A percentile compares a stretch with the other conserved stretches of the same genome.
Evolutionary conservation across 92 coral and sea anemone species (phyloP).

Genomic region (Epizoanthus stellaris): DNA sequence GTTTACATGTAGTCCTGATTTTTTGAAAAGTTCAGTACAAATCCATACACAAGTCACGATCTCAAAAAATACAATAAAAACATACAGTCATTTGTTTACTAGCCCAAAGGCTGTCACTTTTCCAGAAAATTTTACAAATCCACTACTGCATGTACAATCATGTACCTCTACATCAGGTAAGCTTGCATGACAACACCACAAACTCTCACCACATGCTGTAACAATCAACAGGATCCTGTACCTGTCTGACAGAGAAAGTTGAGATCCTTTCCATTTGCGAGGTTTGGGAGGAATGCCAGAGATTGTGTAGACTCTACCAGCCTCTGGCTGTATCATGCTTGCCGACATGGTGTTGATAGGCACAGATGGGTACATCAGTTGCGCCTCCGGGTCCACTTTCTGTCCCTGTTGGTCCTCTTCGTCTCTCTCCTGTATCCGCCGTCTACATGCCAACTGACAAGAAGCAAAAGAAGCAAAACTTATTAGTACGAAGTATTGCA

Average conservation of each 20-base stretch:
- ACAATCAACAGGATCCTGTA: background rate
- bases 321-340: conserved; percentile 88
- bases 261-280: conserved; percentile 87
- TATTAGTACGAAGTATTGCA: too few species aligned
- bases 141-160: too few species aligned
- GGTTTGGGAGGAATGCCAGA: conserved; percentile 77
- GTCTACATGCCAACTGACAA: conserved; percentile 78
- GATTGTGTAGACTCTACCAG: conserved; percentile 70
- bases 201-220: too few species aligned
- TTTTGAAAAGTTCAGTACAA: too few species aligned
- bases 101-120: too few species aligned
- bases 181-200: too few species aligned
- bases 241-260: conserved; percentile 86
- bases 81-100: too few species aligned
- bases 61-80: too few species aligned
- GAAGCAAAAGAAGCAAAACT: background rate
- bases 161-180: too few species aligned
- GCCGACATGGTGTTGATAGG: conserved; percentile 84
- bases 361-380: conserved; percentile 69
- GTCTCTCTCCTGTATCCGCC: conserved; percentile 58
- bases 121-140: too few species aligned
- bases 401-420: conserved; percentile 66
- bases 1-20: too few species aligned
- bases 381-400: conserved; percentile 73
- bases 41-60: too few species aligned